phyloP scores from a whole-genome alignment of 2,888 invertebrate species.

The Cerceris rybyensis region DNA sequence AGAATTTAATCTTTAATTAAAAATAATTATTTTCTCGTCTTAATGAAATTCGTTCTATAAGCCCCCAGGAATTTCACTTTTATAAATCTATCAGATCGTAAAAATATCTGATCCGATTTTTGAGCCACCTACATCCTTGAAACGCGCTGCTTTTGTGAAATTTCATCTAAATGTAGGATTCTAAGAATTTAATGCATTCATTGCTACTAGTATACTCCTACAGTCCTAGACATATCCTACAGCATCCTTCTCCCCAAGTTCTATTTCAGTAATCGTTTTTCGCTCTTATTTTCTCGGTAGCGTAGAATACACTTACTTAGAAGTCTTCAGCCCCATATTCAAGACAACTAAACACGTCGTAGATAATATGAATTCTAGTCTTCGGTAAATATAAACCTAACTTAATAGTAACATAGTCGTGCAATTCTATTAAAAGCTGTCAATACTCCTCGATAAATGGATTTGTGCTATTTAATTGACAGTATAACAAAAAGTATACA shows the following conservation, averaged over 20 bases:
- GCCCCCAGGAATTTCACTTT: too few species aligned
- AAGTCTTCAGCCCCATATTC: not conserved
- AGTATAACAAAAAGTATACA: constrained; percentile 1
- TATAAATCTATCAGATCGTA: too few species aligned
- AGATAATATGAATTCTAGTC: constrained; percentile 15
- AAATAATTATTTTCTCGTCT: too few species aligned
- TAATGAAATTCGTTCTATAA: too few species aligned
- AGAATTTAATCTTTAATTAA: too few species aligned
- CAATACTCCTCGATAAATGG: constrained; percentile 27
- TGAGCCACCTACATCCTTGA: constrained; percentile 27
- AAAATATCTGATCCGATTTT: not conserved
- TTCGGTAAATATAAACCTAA: not conserved
- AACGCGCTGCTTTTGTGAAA: constrained; percentile 18
- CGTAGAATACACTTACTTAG: not conserved
- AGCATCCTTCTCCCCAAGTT: not conserved
- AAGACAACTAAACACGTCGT: not conserved
- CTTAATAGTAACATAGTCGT: constrained; percentile 21
- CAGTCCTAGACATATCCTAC: not conserved
- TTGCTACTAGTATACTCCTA: not conserved
- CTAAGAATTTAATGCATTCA: not conserved
- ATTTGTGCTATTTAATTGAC: constrained; percentile 14
- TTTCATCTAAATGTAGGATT: not conserved
- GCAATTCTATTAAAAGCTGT: constrained; percentile 18
- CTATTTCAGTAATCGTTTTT: not conserved
- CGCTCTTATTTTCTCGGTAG: constrained; percentile 13